Evolutionary conservation across 1,140 invertebrate genomes (phyloP).

Genomic region (Tetragnatha versicolor): DNA sequence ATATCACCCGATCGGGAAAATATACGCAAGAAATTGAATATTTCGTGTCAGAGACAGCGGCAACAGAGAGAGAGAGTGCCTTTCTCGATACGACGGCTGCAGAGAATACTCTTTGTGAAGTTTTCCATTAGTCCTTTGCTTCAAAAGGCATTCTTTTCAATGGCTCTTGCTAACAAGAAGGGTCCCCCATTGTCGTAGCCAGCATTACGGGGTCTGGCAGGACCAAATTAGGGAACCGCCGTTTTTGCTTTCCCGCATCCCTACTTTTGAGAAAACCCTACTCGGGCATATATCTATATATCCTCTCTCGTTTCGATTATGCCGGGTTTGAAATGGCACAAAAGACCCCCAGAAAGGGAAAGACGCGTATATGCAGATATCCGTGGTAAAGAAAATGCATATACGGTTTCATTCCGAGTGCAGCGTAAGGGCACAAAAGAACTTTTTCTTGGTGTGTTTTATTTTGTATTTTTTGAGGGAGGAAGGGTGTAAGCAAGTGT

Average conservation of each 20-base stretch:
- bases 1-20: too few species aligned
- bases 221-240: slow-evolving; percentile 39
- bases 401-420: slow-evolving; percentile 45
- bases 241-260: slow-evolving; percentile 26
- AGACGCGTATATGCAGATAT: slow-evolving; percentile 32
- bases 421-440: background rate
- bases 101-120: slow-evolving; percentile 47
- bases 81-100: background rate
- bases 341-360: background rate
- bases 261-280: slow-evolving; percentile 29
- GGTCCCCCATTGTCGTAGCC: slow-evolving; percentile 25
- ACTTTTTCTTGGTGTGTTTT: background rate
- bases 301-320: slow-evolving; percentile 38
- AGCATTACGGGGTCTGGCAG: slow-evolving; percentile 39
- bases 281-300: background rate
- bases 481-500: background rate
- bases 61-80: background rate
- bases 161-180: slow-evolving; percentile 43
- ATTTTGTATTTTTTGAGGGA: background rate
- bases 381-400: slow-evolving; percentile 33
- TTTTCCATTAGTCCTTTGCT: slow-evolving; percentile 45
- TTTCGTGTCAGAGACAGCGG: slow-evolving; percentile 27
- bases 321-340: background rate
- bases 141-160: slow-evolving; percentile 52
- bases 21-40: slow-evolving; percentile 33